Percentiles rank a stretch among this genome's conserved stretches.
Evolutionary conservation across 2,888 invertebrate genomes (phyloP).

Genomic region (Ophion obscuratus): DNA sequence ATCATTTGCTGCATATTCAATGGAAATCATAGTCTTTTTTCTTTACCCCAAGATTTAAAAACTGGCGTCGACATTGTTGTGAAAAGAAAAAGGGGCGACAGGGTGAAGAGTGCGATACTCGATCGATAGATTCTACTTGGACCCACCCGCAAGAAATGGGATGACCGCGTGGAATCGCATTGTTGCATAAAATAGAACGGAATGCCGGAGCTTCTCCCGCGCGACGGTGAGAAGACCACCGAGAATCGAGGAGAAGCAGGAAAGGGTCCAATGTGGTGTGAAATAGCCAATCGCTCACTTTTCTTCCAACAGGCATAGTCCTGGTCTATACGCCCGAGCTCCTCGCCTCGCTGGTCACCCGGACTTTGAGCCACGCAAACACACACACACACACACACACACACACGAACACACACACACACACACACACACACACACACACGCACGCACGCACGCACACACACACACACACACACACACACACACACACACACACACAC

Average conservation of each 20-base stretch:
- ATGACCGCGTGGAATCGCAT: constrained; percentile 74
- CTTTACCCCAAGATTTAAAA: not conserved
- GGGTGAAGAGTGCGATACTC: not conserved
- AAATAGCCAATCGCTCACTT: constrained; percentile 77
- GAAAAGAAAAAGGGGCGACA: not conserved
- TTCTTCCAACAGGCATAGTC: constrained; percentile 40
- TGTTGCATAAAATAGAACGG: constrained; percentile 74
- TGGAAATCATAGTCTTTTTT: not conserved
- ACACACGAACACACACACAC: constrained; percentile 9
- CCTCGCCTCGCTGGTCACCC: constrained; percentile 66
- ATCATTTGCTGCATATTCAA: not conserved
- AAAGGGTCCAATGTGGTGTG: constrained; percentile 77
- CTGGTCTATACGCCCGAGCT: constrained; percentile 40
- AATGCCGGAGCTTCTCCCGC: constrained; percentile 66
- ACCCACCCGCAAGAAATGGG: constrained; percentile 68
- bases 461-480: no score
- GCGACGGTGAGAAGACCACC: constrained; percentile 41
- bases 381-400: not conserved
- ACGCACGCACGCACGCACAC: not conserved
- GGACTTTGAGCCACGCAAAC: constrained; percentile 53
- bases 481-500: not conserved
- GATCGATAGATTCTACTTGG: constrained; percentile 21
- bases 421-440: no score
- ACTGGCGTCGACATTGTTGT: not conserved
- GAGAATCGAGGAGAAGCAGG: constrained; percentile 52